These are phyloP conservation scores for Oplegnathus fasciatus DNA, from an alignment of 2,113 vertebrate species.

Conservation along the genomic window DNA sequence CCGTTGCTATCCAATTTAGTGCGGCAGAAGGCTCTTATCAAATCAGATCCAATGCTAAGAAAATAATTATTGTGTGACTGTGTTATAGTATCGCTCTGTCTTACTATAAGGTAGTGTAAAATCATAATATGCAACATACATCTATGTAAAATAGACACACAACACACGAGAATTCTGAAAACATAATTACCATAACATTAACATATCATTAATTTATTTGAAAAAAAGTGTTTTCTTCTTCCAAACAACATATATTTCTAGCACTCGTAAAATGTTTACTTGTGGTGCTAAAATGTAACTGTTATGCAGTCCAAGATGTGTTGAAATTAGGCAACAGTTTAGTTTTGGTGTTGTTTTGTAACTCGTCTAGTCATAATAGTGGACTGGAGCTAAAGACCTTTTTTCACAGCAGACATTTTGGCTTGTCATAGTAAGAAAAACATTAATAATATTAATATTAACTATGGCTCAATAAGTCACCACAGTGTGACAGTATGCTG, in stretches of 20 bases:
- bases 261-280: background rate
- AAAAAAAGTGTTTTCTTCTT: background rate
- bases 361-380: constrained; percentile 5
- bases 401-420: background rate
- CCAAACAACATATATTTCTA: background rate
- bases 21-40: constrained; percentile 16
- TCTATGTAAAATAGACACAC: background rate
- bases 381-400: background rate
- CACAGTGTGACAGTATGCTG: too few species aligned
- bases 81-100: background rate
- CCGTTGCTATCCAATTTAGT: constrained; percentile 36
- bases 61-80: background rate
- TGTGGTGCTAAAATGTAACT: background rate
- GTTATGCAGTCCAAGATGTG: background rate
- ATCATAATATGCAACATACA: background rate
- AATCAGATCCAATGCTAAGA: constrained; percentile 21
- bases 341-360: background rate
- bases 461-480: too few species aligned
- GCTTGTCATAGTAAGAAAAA: too few species aligned
- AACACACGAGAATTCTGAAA: background rate
- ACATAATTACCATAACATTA: background rate
- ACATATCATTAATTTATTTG: background rate
- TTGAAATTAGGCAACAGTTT: constrained; percentile 9
- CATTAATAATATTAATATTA: too few species aligned
- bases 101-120: background rate